A percentile compares a stretch with the other conserved stretches of the same genome.
phyloP scores from a whole-genome alignment of 2,113 vertebrate species.

The Seriola dumerili region DNA sequence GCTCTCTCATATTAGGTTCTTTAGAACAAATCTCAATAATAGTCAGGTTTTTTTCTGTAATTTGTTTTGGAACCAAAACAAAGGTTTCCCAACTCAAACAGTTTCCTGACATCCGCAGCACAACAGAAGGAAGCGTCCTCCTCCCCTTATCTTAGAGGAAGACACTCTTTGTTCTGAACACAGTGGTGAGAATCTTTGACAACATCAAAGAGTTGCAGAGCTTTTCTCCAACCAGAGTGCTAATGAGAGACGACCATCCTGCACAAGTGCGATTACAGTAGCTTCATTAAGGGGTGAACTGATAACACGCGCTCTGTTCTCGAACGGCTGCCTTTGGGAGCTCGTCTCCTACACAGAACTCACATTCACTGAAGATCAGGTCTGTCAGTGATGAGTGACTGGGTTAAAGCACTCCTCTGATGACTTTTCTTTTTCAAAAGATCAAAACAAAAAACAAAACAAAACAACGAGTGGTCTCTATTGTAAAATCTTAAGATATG shows the following conservation, averaged over 20 bases:
- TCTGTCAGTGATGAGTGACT: slow-evolving; percentile 60
- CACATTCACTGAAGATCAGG: slow-evolving; percentile 65
- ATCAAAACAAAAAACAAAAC: slow-evolving; percentile 12
- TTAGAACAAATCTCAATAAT: slow-evolving; percentile 55
- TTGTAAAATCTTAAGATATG: slow-evolving; percentile 45
- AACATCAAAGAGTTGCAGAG: slow-evolving; percentile 80
- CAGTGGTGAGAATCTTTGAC: slow-evolving; percentile 78
- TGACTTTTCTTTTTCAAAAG: slow-evolving; percentile 1
- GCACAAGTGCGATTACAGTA: slow-evolving; percentile 71
- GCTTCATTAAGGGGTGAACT: slow-evolving; percentile 69
- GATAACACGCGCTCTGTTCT: slow-evolving; percentile 26
- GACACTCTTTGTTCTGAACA: slow-evolving; percentile 81
- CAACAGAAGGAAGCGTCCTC: slow-evolving; percentile 72
- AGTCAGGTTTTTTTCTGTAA: slow-evolving; percentile 37
- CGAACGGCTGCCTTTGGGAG: slow-evolving; percentile 59
- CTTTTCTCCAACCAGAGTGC: slow-evolving; percentile 58
- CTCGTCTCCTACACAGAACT: slow-evolving; percentile 55
- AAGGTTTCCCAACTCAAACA: slow-evolving; percentile 72
- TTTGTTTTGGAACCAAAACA: slow-evolving; percentile 75
- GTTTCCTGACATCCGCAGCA: slow-evolving; percentile 74
- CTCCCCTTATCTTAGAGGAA: slow-evolving; percentile 74
- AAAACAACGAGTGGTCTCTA: slow-evolving; percentile 36
- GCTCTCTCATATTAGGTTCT: slow-evolving; percentile 38
- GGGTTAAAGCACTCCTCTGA: slow-evolving; percentile 57
- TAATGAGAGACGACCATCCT: slow-evolving; percentile 81